Percentiles rank a stretch among this genome's conserved stretches.
These are phyloP conservation scores for Aythya baeri DNA, from an alignment of 2,113 vertebrate genomes.

Conservation along the genomic window DNA sequence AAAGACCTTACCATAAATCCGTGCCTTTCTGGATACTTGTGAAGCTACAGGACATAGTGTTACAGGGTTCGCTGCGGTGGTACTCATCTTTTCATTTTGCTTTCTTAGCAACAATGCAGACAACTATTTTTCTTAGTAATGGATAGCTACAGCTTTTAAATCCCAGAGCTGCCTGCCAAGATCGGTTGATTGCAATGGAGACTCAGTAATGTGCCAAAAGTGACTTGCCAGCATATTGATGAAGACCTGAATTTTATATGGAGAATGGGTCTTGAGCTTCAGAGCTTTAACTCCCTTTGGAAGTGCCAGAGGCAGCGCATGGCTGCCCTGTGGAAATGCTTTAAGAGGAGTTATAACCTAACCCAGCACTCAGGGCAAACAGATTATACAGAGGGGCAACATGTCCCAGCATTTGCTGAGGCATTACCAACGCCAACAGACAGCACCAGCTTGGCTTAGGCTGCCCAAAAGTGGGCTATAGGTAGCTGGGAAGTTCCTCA, in stretches of 20 bases:
- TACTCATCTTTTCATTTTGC: neutral
- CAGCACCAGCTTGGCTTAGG: neutral
- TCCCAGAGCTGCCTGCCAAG: neutral
- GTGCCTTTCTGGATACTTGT: neutral
- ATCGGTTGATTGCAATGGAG: neutral
- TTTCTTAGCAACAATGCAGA: neutral
- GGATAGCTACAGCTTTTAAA: neutral
- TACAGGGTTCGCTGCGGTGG: neutral
- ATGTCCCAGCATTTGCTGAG: neutral
- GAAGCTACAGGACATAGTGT: neutral
- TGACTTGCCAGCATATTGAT: neutral
- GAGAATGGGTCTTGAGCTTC: neutral
- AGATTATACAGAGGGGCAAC: neutral
- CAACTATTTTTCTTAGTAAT: neutral
- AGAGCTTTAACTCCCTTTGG: neutral
- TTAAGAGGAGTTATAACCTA: neutral
- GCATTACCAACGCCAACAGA: neutral
- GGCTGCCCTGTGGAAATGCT: neutral
- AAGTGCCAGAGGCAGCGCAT: neutral
- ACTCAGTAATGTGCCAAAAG: neutral
- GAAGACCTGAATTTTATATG: neutral
- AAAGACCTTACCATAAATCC: neutral
- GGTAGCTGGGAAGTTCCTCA: neutral
- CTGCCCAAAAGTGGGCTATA: neutral
- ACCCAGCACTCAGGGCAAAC: neutral